These are phyloP conservation scores for Drosophila picticornis DNA, from an alignment of 2,888 invertebrate genomes.

Conservation along the genomic window DNA sequence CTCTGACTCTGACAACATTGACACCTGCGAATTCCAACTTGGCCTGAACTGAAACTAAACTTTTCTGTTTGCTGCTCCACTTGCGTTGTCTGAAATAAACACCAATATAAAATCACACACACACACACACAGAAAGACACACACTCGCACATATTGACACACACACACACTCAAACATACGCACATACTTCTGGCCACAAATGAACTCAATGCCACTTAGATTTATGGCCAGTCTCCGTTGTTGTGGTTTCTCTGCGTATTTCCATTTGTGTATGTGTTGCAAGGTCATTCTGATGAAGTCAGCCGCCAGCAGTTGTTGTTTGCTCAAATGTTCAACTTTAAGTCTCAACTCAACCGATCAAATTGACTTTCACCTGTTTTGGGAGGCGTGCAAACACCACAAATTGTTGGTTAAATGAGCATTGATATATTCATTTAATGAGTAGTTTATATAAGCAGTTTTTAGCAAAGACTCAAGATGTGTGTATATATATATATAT, in stretches of 20 bases:
- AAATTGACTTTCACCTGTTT: constrained; percentile 10
- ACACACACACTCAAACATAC: not conserved
- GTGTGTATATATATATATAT: no score
- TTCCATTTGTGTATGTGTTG: constrained; percentile 41
- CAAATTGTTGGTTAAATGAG: not conserved
- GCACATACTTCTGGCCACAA: constrained; percentile 18
- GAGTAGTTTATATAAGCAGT: not conserved
- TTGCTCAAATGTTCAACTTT: constrained; percentile 38
- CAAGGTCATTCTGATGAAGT: constrained; percentile 60
- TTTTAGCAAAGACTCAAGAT: not conserved
- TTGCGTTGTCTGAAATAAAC: constrained; percentile 45
- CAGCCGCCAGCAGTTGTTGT: constrained; percentile 44
- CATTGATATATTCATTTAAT: not conserved
- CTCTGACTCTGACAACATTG: not conserved
- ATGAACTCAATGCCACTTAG: constrained; percentile 58
- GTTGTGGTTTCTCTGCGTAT: constrained; percentile 30
- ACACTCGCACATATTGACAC: not conserved
- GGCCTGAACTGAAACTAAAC: constrained; percentile 29
- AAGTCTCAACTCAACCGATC: constrained; percentile 34
- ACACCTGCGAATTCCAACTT: constrained; percentile 42
- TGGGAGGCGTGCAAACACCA: not conserved
- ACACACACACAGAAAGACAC: not conserved
- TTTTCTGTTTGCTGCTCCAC: constrained; percentile 23
- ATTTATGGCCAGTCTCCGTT: constrained; percentile 60
- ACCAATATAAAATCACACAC: constrained; percentile 22